Conservation (phyloP, 2,888 invertebrate genomes). For the Cantharis flavilabris region DNA sequence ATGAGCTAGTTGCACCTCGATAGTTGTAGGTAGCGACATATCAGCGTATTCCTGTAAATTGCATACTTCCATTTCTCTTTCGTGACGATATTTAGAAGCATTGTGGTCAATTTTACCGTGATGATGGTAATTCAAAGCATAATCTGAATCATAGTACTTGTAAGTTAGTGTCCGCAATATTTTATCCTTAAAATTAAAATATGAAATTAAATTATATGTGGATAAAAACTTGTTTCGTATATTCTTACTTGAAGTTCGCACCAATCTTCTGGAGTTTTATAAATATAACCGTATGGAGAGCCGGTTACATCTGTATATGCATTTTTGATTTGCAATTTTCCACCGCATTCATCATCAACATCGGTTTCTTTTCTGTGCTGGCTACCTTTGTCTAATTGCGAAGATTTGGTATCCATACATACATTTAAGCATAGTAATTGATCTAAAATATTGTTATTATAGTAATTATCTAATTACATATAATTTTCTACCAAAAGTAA, state of each 20-base stretch:
- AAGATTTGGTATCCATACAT: neutral
- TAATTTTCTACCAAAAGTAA: neutral
- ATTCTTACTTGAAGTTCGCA: neutral
- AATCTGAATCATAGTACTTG: conserved; percentile 29
- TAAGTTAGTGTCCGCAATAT: conserved; percentile 32
- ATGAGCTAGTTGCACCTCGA: conserved; percentile 6
- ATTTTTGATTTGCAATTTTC: neutral
- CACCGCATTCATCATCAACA: neutral
- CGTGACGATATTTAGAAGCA: neutral
- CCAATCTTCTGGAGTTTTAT: neutral
- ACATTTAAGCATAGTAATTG: neutral
- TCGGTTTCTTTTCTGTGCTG: neutral
- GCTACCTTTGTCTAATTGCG: neutral
- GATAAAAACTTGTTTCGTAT: neutral
- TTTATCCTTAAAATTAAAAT: conserved; percentile 23
- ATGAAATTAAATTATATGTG: neutral
- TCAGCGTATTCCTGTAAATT: conserved; percentile 11
- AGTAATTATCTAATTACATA: neutral
- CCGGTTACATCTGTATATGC: neutral
- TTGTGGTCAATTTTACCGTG: conserved; percentile 7
- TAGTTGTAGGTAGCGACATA: neutral
- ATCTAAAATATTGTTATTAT: neutral
- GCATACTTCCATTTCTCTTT: conserved; percentile 18
- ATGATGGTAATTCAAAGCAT: neutral
- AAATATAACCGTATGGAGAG: neutral